Conservation (phyloP, 2,113 vertebrate genomes). For the Helogale parvula region DNA sequence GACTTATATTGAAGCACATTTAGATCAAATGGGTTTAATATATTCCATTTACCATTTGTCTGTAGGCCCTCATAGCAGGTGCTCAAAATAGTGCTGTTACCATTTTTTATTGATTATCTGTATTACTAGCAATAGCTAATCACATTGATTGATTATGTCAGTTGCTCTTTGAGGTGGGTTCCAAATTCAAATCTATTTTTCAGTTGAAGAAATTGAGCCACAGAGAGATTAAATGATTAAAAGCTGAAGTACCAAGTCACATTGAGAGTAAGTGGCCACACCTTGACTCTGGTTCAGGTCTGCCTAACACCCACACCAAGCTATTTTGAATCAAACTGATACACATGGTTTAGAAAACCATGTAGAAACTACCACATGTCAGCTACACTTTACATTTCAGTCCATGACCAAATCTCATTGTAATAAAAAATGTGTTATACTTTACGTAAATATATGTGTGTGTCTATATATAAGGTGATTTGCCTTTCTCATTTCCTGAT, state of each 20-base stretch:
- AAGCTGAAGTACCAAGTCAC: not conserved
- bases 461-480: not conserved
- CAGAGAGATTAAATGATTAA: conserved; percentile 27
- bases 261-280: not conserved
- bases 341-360: not conserved
- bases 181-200: not conserved
- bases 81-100: not conserved
- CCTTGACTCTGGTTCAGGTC: not conserved
- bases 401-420: not conserved
- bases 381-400: not conserved
- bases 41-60: not conserved
- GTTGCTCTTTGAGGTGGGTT: not conserved
- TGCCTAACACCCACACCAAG: not conserved
- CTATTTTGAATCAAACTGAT: not conserved
- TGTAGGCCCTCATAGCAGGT: not conserved
- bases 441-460: not conserved
- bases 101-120: conserved; percentile 4
- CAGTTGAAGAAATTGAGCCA: conserved; percentile 18
- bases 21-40: not conserved
- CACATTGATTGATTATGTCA: conserved; percentile 8
- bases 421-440: not conserved
- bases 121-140: not conserved
- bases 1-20: conserved; percentile 25
- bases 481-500: not conserved
- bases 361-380: not conserved